Evolutionary conservation across 2,113 vertebrate species (phyloP), one percentile per base, ranked within the genome.

Genomic region (Bos indicus): DNA sequence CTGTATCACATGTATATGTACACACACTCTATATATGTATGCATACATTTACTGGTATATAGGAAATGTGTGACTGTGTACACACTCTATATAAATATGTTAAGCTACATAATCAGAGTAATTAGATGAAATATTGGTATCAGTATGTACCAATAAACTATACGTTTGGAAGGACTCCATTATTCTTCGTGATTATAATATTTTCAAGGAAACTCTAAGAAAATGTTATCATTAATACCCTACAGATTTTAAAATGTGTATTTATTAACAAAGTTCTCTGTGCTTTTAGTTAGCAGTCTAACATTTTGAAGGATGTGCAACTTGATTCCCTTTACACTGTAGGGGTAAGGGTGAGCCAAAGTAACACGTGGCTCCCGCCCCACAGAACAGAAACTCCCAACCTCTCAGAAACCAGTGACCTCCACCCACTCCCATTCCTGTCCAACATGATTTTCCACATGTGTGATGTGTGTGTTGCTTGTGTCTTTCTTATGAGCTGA

Each of bases 1-100:
- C 98, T 98, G 99, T 96, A 96, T 98, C 85, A 97, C 98, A 93
- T 85, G 5, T 92, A 98, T 98, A 97, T 98, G 98, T 98, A 97
- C 93, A 98, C 98, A 98, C 98, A 98, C 60, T 97, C 96, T 95
- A 97, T 97, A 57, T 62, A 95, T 98, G 98, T 26, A 30, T 98
- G 90, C 96, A 43, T 71, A 96, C 92, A 92, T 77, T 96, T 19
- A 11, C 83, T 60, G 54, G 23, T 88, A 60, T 96, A 94, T 84
- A 94, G 91, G 89, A 87, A 97, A 98, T 1, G 95, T 98, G 98
- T 97, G 93, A 97, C n/a, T 96, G 17, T 54, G 97, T 97, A 98
- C 97, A 97, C 77, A 51, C 48, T 62, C 30, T 5, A 59, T 36
- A 52, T 71, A 97, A 98, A 98, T 93, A 98, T 97, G 82, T 15